Conservation (phyloP, 2,113 vertebrate species). For the Ageneiosus marmoratus region DNA sequence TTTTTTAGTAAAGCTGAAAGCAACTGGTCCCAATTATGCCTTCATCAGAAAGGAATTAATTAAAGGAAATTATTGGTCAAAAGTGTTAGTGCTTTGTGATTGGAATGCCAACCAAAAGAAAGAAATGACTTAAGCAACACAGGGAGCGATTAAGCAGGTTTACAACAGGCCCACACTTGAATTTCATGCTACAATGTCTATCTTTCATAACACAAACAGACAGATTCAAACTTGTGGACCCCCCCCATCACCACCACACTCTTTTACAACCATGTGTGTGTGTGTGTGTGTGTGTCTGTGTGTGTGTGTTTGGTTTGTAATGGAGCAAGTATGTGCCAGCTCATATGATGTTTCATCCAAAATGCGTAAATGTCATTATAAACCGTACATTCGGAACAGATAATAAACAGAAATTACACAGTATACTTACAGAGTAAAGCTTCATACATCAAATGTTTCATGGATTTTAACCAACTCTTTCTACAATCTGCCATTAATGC, state of each 20-base stretch:
- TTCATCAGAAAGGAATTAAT: slow-evolving; percentile 45
- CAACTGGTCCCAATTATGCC: slow-evolving; percentile 59
- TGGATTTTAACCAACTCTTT: background rate
- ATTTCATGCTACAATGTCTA: slow-evolving; percentile 30
- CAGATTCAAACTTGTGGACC: slow-evolving; percentile 16
- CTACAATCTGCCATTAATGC: background rate
- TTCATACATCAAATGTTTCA: background rate
- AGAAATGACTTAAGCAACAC: slow-evolving; percentile 49
- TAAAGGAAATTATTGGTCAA: slow-evolving; percentile 61
- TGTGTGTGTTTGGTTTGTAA: background rate
- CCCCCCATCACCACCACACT: background rate
- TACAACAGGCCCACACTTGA: slow-evolving; percentile 55
- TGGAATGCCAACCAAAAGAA: slow-evolving; percentile 30
- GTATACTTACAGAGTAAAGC: background rate
- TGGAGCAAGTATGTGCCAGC: slow-evolving; percentile 10
- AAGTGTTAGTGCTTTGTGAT: slow-evolving; percentile 34
- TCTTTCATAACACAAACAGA: background rate
- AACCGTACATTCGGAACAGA: background rate
- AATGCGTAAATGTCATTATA: background rate
- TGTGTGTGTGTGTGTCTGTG: background rate
- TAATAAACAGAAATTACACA: background rate
- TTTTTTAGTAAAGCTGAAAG: slow-evolving; percentile 8
- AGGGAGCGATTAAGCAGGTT: slow-evolving; percentile 31
- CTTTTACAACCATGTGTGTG: background rate
- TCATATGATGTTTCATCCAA: background rate